Percentiles rank a stretch among this genome's conserved stretches.
Evolutionary conservation across 1,140 invertebrate species (phyloP).

Genomic region (Yoshiicerus persimilis): DNA sequence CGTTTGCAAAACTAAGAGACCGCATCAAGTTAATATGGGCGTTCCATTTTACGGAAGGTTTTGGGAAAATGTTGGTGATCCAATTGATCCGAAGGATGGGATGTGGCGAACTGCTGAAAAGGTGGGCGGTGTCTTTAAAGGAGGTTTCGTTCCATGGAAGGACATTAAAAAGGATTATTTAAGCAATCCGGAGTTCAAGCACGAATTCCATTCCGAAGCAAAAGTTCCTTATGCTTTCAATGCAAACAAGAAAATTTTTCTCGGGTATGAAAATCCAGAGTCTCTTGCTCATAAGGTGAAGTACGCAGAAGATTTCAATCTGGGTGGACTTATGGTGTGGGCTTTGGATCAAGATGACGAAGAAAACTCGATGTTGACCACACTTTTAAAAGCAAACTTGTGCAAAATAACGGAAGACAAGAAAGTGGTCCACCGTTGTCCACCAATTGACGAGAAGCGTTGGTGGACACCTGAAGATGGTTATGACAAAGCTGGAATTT

Average conservation of each 20-base stretch:
- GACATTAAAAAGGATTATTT: not conserved
- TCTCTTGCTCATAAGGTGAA: not conserved
- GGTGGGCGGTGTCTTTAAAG: not conserved
- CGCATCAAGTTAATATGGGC: not conserved
- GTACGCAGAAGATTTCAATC: not conserved
- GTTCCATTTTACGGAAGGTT: not conserved
- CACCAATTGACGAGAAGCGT: not conserved
- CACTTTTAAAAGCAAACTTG: no score
- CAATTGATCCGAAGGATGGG: not conserved
- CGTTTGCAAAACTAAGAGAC: not conserved
- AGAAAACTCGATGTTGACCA: not conserved
- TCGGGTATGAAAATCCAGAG: conserved; percentile 25
- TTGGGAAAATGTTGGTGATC: not conserved
- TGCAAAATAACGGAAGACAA: not conserved
- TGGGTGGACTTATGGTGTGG: conserved; percentile 21
- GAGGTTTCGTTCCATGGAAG: not conserved
- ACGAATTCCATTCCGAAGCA: not conserved
- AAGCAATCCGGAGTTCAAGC: not conserved
- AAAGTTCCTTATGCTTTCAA: not conserved
- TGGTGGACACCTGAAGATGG: conserved; percentile 1
- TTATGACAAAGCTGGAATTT: conserved; percentile 24
- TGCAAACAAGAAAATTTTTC: not conserved
- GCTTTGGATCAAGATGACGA: conserved; percentile 4
- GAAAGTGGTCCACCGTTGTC: not conserved
- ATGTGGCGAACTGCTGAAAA: not conserved